Evolutionary conservation across 1,140 invertebrate genomes (phyloP).

Genomic region (Dolichoris vasculosae): DNA sequence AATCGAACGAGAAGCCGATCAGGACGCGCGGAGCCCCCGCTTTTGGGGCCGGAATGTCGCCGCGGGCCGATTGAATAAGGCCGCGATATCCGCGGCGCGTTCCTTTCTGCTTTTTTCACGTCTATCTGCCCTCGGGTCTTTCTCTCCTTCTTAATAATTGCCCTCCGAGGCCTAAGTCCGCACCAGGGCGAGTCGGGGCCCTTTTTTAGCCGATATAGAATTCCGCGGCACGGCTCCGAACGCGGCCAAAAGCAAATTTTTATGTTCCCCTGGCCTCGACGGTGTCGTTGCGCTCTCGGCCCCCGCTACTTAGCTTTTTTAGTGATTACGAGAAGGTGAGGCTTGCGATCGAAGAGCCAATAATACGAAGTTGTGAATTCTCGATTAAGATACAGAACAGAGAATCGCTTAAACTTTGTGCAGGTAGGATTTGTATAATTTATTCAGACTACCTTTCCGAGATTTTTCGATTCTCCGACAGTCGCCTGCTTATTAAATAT

Average conservation of each 20-base stretch:
- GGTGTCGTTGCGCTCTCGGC: not conserved
- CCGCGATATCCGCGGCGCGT: conserved; percentile 27
- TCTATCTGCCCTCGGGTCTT: not conserved
- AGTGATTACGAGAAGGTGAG: not conserved
- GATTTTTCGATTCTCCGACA: not conserved
- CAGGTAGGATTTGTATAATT: not conserved
- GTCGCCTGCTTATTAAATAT: not conserved
- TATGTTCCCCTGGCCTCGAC: not conserved
- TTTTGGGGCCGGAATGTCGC: conserved; percentile 25
- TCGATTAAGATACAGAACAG: not conserved
- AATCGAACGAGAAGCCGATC: conserved; percentile 26
- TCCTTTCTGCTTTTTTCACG: conserved; percentile 31
- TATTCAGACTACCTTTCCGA: not conserved
- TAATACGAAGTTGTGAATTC: not conserved
- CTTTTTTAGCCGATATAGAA: conserved; percentile 38
- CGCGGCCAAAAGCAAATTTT: conserved; percentile 30
- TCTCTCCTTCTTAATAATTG: conserved; percentile 28
- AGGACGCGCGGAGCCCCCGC: not conserved
- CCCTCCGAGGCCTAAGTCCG: not conserved
- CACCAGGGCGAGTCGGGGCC: not conserved
- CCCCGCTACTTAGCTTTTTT: not conserved
- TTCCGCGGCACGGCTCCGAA: conserved; percentile 17
- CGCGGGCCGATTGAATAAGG: conserved; percentile 28
- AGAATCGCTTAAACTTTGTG: not conserved
- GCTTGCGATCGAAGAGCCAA: not conserved